Conservation (phyloP, 2,888 invertebrate genomes). For the Aricia artaxerxes region DNA sequence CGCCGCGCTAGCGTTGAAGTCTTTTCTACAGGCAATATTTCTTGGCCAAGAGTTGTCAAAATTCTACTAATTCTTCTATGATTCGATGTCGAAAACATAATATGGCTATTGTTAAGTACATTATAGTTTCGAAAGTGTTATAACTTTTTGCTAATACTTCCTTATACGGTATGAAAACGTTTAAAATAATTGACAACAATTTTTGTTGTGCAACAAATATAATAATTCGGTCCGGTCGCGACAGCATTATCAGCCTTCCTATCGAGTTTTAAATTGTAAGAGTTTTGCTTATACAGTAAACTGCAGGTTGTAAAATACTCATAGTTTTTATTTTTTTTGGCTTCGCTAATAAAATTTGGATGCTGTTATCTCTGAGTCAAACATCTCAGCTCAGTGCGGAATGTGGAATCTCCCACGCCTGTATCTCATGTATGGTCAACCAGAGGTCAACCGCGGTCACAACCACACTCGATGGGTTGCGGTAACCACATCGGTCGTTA, state of each 20-base stretch:
- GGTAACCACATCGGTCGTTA: not conserved
- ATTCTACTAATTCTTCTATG: not conserved
- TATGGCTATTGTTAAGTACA: not conserved
- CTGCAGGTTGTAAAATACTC: no score
- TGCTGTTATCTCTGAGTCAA: not conserved
- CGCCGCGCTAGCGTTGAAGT: not conserved
- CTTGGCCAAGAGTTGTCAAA: not conserved
- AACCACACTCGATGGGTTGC: not conserved
- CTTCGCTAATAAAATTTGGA: no score
- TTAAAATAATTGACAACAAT: slow-evolving; percentile 12
- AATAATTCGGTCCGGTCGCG: not conserved
- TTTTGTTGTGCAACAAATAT: slow-evolving; percentile 5
- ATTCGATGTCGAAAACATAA: not conserved
- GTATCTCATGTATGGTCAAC: not conserved
- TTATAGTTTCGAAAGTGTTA: slow-evolving; percentile 16
- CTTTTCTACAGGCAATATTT: not conserved
- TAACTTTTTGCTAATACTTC: slow-evolving; percentile 14
- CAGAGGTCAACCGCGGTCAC: slow-evolving; percentile 1
- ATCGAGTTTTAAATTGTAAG: no score
- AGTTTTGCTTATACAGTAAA: no score
- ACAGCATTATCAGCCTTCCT: not conserved
- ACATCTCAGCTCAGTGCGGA: not conserved
- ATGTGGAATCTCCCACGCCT: not conserved
- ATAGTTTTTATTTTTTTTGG: no score
- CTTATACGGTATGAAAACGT: slow-evolving; percentile 3